Evolutionary conservation across 2,113 vertebrate species (phyloP).

Genomic region (Corythornis madagascariensis): DNA sequence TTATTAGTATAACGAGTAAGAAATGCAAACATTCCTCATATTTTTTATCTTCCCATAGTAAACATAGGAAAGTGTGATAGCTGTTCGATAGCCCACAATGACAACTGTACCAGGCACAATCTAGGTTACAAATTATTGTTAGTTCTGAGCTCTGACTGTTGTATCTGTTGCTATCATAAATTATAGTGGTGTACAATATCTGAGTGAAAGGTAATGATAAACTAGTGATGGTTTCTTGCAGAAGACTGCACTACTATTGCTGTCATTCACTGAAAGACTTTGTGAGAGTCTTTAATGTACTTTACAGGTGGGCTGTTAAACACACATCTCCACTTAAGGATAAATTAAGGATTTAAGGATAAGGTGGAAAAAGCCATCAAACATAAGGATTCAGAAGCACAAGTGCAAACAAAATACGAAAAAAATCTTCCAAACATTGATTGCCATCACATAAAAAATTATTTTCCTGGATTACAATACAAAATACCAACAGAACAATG

Average conservation of each 20-base stretch:
- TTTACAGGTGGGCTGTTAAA: not conserved
- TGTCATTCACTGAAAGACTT: not conserved
- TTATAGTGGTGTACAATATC: not conserved
- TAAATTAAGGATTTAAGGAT: not conserved
- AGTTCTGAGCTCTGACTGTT: not conserved
- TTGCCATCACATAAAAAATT: not conserved
- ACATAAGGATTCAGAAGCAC: not conserved
- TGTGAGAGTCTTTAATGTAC: not conserved
- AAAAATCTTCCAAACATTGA: not conserved
- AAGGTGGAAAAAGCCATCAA: not conserved
- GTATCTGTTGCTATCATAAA: not conserved
- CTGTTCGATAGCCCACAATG: not conserved
- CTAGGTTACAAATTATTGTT: not conserved
- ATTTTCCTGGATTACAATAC: not conserved
- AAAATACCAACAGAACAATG: not conserved
- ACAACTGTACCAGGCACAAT: not conserved
- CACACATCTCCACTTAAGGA: not conserved
- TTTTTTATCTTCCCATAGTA: not conserved
- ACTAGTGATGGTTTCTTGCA: not conserved
- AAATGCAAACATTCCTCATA: not conserved
- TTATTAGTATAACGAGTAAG: not conserved
- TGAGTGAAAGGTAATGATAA: not conserved
- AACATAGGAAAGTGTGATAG: not conserved
- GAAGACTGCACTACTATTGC: not conserved
- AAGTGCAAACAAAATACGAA: not conserved